A percentile compares a stretch with the other conserved stretches of the same genome.
These are phyloP conservation scores for Bubalus kerabau DNA, from an alignment of 2,113 vertebrate genomes.

Conservation along the genomic window DNA sequence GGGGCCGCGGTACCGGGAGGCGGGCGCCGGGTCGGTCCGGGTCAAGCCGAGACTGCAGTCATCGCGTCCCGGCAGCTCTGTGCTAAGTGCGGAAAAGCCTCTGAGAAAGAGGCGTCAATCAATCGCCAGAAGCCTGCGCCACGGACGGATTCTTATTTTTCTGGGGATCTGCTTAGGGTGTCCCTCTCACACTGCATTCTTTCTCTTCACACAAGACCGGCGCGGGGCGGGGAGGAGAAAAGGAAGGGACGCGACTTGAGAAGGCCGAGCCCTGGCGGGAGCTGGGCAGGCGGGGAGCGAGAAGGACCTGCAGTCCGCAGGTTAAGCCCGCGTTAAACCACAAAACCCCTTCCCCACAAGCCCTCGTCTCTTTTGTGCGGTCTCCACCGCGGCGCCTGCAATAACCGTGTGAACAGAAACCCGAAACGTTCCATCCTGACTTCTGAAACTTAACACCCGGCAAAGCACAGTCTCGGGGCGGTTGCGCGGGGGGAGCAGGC, in stretches of 20 bases:
- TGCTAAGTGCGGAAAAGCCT: background rate
- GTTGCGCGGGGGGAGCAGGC: background rate
- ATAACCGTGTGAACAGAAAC: constrained; percentile 62
- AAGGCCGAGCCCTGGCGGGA: background rate
- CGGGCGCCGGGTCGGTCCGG: background rate
- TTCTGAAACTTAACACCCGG: constrained; percentile 65
- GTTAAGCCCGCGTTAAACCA: background rate
- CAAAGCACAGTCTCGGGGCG: background rate
- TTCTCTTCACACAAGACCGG: no score
- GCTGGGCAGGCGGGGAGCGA: background rate
- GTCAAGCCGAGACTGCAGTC: background rate
- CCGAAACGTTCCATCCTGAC: constrained; percentile 48
- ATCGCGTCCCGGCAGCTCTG: background rate
- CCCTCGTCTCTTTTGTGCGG: background rate
- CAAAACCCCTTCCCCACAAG: background rate
- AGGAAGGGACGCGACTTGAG: background rate
- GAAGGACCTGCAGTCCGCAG: background rate
- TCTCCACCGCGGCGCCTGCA: background rate
- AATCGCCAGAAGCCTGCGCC: background rate
- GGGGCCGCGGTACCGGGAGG: background rate
- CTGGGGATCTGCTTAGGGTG: background rate
- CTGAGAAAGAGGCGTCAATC: background rate
- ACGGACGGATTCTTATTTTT: background rate
- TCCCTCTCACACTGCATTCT: background rate
- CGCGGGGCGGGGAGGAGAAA: background rate